A percentile compares a stretch with the other conserved stretches of the same genome.
Conservation (phyloP, 2,888 invertebrate species). For the Heteropelma amictum region DNA sequence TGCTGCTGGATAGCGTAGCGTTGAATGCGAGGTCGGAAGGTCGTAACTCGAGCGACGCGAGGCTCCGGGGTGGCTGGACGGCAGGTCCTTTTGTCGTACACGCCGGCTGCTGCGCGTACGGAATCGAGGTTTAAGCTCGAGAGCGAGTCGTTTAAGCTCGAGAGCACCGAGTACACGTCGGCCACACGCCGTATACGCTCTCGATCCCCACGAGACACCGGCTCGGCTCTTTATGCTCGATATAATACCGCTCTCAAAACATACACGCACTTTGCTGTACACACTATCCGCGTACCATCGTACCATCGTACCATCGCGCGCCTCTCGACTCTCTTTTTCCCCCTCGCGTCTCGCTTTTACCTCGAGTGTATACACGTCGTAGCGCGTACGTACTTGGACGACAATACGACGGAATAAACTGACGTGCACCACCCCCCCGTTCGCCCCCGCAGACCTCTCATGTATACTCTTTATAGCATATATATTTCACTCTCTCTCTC, state of each 20-base stretch:
- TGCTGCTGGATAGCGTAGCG: too few species aligned
- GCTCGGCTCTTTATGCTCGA: constrained; percentile 78
- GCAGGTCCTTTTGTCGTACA: constrained; percentile 3
- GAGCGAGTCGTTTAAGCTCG: too few species aligned
- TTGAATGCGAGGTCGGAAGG: neutral
- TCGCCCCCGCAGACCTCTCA: constrained; percentile 8
- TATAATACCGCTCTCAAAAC: constrained; percentile 78
- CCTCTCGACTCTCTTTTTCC: too few species aligned
- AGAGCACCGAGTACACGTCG: too few species aligned
- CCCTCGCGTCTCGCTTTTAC: too few species aligned
- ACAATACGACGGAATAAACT: too few species aligned
- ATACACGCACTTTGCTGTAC: constrained; percentile 76
- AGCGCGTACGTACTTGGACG: too few species aligned
- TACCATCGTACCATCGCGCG: too few species aligned
- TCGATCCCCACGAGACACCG: constrained; percentile 74
- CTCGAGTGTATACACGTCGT: too few species aligned
- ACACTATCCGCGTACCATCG: too few species aligned
- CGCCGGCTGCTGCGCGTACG: too few species aligned
- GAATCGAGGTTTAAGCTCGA: constrained; percentile 13
- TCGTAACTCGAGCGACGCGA: neutral
- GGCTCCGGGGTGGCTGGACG: neutral
- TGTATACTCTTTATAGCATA: too few species aligned
- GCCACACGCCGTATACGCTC: constrained; percentile 70
- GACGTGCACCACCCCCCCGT: constrained; percentile 33
- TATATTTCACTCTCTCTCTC: constrained; percentile 30